Conservation (phyloP, 2,113 vertebrate genomes). For the Microcebus griseorufus region DNA sequence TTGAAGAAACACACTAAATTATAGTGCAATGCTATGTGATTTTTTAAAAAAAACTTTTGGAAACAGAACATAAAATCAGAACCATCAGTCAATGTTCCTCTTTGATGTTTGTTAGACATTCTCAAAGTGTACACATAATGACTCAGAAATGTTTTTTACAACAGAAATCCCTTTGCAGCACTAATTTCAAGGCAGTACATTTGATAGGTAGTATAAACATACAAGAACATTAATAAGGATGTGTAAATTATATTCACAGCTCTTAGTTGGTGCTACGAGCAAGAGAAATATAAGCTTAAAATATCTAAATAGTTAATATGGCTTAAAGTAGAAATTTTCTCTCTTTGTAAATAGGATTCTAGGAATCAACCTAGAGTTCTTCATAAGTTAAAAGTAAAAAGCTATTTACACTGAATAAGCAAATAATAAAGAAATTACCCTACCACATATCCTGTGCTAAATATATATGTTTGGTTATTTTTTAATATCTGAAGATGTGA, state of each 20-base stretch:
- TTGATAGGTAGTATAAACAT: not conserved
- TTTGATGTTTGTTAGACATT: not conserved
- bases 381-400: conserved; percentile 6
- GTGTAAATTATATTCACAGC: not conserved
- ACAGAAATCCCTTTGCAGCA: not conserved
- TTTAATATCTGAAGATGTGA: not conserved
- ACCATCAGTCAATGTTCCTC: not conserved
- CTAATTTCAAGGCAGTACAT: not conserved
- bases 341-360: not conserved
- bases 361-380: not conserved
- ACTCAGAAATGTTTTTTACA: not conserved
- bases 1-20: not conserved
- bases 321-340: not conserved
- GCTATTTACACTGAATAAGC: not conserved
- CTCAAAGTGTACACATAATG: not conserved
- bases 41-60: not conserved
- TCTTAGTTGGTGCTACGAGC: conserved; percentile 43
- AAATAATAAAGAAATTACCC: not conserved
- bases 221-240: not conserved
- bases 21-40: not conserved
- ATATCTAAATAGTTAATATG: not conserved
- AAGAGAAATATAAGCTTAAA: conserved; percentile 46
- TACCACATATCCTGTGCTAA: not conserved
- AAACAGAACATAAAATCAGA: conserved; percentile 7
- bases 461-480: not conserved